These are phyloP conservation scores for Erpobdella octoculata DNA, from an alignment of 2,888 invertebrate genomes.

Conservation along the genomic window DNA sequence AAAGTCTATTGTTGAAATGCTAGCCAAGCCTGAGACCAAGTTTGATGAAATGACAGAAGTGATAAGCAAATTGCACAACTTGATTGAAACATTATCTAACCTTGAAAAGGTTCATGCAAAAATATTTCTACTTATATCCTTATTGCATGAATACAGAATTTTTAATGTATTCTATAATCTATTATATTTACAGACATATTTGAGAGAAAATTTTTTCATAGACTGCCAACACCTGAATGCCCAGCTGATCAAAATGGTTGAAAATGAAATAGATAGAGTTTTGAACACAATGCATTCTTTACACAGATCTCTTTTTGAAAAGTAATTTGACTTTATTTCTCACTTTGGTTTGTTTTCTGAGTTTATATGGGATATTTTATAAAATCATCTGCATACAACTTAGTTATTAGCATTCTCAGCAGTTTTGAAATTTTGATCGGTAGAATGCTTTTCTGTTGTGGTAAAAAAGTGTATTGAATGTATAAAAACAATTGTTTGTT, in stretches of 20 bases:
- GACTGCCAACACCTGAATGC: conserved; percentile 21
- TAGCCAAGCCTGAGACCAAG: conserved; percentile 8
- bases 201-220: conserved; percentile 19
- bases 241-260: conserved; percentile 6
- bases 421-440: background rate
- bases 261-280: conserved; percentile 16
- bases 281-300: conserved; percentile 17
- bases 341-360: too few species aligned
- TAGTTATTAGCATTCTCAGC: conserved; percentile 55
- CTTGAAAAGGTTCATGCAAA: conserved; percentile 14
- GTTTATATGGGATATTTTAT: background rate
- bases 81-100: background rate
- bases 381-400: background rate
- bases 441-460: background rate
- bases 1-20: background rate
- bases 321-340: too few species aligned
- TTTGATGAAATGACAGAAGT: conserved; percentile 17
- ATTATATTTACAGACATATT: conserved; percentile 16
- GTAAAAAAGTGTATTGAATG: background rate
- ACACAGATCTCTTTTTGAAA: conserved; percentile 22
- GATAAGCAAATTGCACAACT: conserved; percentile 2
- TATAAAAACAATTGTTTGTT: background rate
- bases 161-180: too few species aligned
- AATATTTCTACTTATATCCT: too few species aligned
- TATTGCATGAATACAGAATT: too few species aligned